Evolutionary conservation across 1,140 invertebrate genomes (phyloP), one percentile per base, ranked within the genome.

Genomic region (Rhyzopertha dominica): DNA sequence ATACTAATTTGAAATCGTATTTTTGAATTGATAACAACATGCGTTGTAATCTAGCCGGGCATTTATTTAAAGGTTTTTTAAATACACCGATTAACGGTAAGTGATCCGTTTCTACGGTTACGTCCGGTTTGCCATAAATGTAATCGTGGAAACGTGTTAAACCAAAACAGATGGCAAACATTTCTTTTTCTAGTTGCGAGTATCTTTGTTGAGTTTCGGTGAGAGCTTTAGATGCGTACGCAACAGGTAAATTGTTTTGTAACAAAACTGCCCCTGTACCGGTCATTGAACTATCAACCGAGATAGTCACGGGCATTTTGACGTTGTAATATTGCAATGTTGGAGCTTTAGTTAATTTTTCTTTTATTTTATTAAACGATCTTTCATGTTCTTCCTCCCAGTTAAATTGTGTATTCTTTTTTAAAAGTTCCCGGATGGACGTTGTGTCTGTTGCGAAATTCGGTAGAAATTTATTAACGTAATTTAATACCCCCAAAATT

Each of bases 121-220:
- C 24, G 7, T 46, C 35, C n/a, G n/a, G 41, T 39, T 50, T 47
- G 13, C 65, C 64, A 48, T 53, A 62, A 17, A 64, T 37, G 51
- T 53, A 68, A 16, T 65, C 47, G 46, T 62, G 47, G 53, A 66
- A 65, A 49, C 47, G 56, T 31, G 45, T 45, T 12, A 47, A 49
- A 20, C 43, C 58, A 51, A 48, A 61, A n/a, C 45, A 12, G 10
- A 66, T 53, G 12, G 54, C 55, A 5, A 61, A 32, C 14, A 57
- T 25, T 45, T 68, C 61, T 50, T 72, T 72, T 44, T 73, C 70
- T 25, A 71, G 68, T 45, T 68, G 66, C 2, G 65, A 55, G 38
- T 65, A 71, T 3, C 47, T 49, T 40, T 55, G 38, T 42, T 69
- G 40, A 12, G 51, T 42, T 35, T 54, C 36, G 8, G 51, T 66